Evolutionary conservation across 2,797 vertebrate species (phyloP).

Genomic region (Hoplostethus atlanticus): DNA sequence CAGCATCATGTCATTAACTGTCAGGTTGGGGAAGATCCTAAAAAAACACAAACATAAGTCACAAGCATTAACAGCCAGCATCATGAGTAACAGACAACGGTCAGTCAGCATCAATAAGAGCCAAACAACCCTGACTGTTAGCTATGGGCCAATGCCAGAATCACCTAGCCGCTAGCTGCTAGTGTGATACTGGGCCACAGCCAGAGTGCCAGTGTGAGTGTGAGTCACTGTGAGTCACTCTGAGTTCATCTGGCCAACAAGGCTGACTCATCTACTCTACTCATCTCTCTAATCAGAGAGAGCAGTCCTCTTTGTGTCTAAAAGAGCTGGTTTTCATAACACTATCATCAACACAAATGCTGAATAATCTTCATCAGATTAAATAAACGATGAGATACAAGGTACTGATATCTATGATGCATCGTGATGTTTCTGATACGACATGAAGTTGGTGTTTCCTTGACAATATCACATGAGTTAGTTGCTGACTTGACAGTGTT

Average conservation of each 20-base stretch:
- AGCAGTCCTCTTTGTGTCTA: slow-evolving; percentile 10
- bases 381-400: not conserved
- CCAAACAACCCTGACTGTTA: slow-evolving; percentile 33
- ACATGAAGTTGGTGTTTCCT: not conserved
- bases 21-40: slow-evolving; percentile 87
- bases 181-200: slow-evolving; percentile 44
- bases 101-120: slow-evolving; percentile 22
- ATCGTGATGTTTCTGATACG: not conserved
- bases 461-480: slow-evolving; percentile 3
- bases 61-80: slow-evolving; percentile 15
- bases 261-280: slow-evolving; percentile 45
- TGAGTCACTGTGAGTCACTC: slow-evolving; percentile 63
- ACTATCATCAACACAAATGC: slow-evolving; percentile 10
- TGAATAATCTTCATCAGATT: not conserved
- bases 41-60: slow-evolving; percentile 26
- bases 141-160: slow-evolving; percentile 44
- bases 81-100: slow-evolving; percentile 33
- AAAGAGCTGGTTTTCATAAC: slow-evolving; percentile 23
- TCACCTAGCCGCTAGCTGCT: slow-evolving; percentile 37
- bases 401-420: not conserved
- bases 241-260: slow-evolving; percentile 12
- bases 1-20: slow-evolving; percentile 88
- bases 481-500: slow-evolving; percentile 87
- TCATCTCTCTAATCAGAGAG: not conserved
- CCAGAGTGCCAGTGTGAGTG: slow-evolving; percentile 57